Percentiles rank a stretch among this genome's conserved stretches.
Conservation (phyloP, 35 echinoderm and acorn worm genomes). For the Holothuria glaberrima region DNA sequence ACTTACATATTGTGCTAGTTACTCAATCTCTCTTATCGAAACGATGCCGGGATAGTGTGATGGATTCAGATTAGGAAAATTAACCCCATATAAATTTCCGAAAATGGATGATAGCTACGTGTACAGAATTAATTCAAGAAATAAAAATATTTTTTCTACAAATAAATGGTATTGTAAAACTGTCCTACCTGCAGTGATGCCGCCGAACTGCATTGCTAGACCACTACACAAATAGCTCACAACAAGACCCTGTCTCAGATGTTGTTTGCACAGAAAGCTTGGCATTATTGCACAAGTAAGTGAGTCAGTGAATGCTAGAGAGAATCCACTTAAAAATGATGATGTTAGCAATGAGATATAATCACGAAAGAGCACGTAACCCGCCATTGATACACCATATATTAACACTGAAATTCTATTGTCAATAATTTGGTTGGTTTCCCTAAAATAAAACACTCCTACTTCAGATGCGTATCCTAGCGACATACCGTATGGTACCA, state of each 20-base stretch:
- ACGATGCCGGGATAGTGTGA: no score
- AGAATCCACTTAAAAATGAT: conserved; percentile 12
- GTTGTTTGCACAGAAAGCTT: not conserved
- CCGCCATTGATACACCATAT: not conserved
- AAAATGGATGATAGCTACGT: no score
- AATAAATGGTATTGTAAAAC: no score
- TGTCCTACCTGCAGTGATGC: not conserved
- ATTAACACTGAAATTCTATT: not conserved
- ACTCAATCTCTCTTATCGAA: no score
- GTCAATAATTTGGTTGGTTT: not conserved
- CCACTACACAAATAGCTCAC: not conserved
- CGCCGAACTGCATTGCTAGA: not conserved
- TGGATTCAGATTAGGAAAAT: no score
- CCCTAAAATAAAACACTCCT: not conserved
- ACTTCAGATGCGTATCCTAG: not conserved
- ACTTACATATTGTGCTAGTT: no score
- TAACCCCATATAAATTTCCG: no score
- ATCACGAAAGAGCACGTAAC: not conserved
- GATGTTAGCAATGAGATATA: not conserved
- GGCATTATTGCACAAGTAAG: not conserved
- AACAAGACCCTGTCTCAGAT: not conserved
- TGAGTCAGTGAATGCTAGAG: not conserved
- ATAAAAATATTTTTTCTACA: no score
- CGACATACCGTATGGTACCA: not conserved
- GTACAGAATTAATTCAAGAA: no score